Evolutionary conservation across 1,140 invertebrate genomes (phyloP).

Genomic region (Aphaenogaster ashmeadi): DNA sequence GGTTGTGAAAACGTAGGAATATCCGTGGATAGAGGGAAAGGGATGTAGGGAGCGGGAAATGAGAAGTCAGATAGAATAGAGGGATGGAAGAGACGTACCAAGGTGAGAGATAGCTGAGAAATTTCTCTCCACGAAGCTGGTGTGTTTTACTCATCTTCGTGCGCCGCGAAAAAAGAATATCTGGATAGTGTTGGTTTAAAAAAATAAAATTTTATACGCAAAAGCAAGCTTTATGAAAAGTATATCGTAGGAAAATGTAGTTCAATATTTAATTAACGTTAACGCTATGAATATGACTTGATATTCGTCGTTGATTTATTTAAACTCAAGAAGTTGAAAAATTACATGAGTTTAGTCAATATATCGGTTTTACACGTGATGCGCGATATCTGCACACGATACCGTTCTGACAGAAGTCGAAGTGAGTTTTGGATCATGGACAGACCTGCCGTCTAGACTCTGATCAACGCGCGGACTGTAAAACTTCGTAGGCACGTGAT

Average conservation of each 20-base stretch:
- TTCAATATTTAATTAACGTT: neutral
- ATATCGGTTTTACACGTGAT: neutral
- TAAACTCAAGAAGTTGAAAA: neutral
- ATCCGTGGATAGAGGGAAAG: constrained; percentile 64
- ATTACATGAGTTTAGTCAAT: neutral
- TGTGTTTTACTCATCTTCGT: neutral
- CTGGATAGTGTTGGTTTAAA: neutral
- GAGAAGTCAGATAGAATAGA: constrained; percentile 30
- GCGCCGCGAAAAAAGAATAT: neutral
- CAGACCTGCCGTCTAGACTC: constrained; percentile 70
- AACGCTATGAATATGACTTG: neutral
- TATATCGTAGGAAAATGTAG: neutral
- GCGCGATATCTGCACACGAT: neutral
- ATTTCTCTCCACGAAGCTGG: constrained; percentile 24
- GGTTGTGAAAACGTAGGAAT: constrained; percentile 84
- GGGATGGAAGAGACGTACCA: neutral
- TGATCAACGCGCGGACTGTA: constrained; percentile 74
- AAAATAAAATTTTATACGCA: neutral
- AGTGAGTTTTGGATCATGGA: constrained; percentile 17
- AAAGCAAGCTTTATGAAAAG: neutral
- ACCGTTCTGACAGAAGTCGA: constrained; percentile 1
- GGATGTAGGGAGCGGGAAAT: constrained; percentile 35
- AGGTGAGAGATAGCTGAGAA: neutral
- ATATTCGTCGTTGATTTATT: neutral
- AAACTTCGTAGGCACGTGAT: constrained; percentile 74